Base-by-base conservation (phyloP, 2,113 vertebrate genomes). In the Leucoraja erinaceus region DNA sequence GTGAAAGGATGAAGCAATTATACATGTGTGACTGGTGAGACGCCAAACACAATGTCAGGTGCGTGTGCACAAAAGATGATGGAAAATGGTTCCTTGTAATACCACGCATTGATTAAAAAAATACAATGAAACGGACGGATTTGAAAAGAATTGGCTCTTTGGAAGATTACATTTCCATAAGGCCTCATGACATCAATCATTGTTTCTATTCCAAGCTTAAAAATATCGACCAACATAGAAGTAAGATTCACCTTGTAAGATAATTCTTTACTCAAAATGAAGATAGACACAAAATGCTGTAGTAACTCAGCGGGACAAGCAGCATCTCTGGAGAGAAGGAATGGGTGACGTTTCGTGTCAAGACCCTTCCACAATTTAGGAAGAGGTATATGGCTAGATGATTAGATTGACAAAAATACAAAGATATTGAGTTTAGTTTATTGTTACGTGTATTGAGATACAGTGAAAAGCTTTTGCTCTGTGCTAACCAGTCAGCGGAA, bases 61-160 rank as follows among this genome's bases (percentile, higher is more conserved):
- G 66, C 25, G 54, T 90, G 66, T 91, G 33, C 22, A 54, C 90
- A 91, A 91, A 68, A 74, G 68, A 72, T n/a, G 38, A 88, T 18
- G 12, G 79, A 54, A 59, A 33, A 91, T 72, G 33, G 68, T 91
- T 74, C 66, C 33, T 91, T 38, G 47, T 72, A 72, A 72, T 91
- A 72, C 38, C 38, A 47, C 54, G 68, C 33, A 72, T 12, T 38
- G 88, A 91, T 28, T 22, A 47, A 72, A 4, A 91, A 72, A 25
- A 47, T 70, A 14, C 20, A 91, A 91, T 72, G 25, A 47, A 56
- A 59, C 28, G 4, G 72, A 72, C 47, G 20, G 72, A 47, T 68
- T 47, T 91, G 90, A 70, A 68, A 74, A 5, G 11, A 68, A 33
- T 54, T 22, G 1, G 68, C 4, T 20, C 16, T 33, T 90, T 33